Conservation (phyloP, 2,113 vertebrate genomes). For the Aspiorhynchus laticeps region DNA sequence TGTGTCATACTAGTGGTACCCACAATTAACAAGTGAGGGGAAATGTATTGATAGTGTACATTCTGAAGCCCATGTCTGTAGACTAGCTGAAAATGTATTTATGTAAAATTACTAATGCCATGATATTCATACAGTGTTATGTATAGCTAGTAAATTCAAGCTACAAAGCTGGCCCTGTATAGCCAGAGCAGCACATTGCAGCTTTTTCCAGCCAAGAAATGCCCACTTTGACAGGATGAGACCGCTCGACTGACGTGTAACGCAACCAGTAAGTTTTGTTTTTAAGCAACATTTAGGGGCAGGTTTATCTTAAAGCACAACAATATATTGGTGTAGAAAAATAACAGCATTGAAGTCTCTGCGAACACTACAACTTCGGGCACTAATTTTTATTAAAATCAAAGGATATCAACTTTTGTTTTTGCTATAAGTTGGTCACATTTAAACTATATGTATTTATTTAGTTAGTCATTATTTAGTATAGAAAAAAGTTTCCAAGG, state of each 20-base stretch:
- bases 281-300: not conserved
- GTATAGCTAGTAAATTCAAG: not conserved
- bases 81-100: not conserved
- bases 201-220: not conserved
- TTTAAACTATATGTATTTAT: no score
- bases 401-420: not conserved
- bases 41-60: not conserved
- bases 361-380: not conserved
- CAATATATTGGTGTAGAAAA: not conserved
- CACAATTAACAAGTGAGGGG: not conserved
- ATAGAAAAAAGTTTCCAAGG: no score
- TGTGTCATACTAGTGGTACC: conserved; percentile 16
- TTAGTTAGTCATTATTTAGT: no score
- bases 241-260: not conserved
- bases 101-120: not conserved
- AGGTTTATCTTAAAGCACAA: not conserved
- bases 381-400: not conserved
- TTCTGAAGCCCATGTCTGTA: not conserved
- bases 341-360: not conserved
- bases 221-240: not conserved
- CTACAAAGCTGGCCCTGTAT: not conserved
- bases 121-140: not conserved
- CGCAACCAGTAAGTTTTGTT: not conserved
- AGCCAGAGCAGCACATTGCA: not conserved
- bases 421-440: no score